These are phyloP conservation scores for Peromyscus aztecus DNA, from an alignment of 2,797 vertebrate species.

Conservation along the genomic window DNA sequence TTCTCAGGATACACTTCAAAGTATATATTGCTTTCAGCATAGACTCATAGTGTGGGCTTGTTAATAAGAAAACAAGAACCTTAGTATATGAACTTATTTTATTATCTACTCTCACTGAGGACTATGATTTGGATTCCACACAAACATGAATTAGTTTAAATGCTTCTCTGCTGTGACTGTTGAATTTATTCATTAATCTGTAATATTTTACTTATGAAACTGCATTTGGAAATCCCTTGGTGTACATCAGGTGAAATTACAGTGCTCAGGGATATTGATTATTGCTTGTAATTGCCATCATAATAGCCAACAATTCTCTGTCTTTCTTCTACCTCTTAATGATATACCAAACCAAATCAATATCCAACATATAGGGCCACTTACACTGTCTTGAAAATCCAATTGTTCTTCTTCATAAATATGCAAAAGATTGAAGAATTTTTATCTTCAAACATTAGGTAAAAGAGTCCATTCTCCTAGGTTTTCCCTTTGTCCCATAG, in stretches of 20 bases:
- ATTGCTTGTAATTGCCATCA: slow-evolving; percentile 82
- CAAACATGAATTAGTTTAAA: slow-evolving; percentile 77
- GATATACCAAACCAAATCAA: slow-evolving; percentile 80
- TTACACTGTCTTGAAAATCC: slow-evolving; percentile 80
- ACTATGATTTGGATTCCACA: slow-evolving; percentile 73
- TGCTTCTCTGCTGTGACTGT: slow-evolving; percentile 65
- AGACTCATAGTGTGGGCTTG: slow-evolving; percentile 75
- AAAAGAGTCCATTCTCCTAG: slow-evolving; percentile 43
- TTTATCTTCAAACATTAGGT: slow-evolving; percentile 61
- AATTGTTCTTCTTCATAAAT: slow-evolving; percentile 78
- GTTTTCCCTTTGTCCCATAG: slow-evolving; percentile 32
- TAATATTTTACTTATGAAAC: slow-evolving; percentile 78
- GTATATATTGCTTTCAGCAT: slow-evolving; percentile 55
- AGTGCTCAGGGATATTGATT: slow-evolving; percentile 83
- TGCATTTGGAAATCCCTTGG: slow-evolving; percentile 73
- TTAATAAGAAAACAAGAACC: slow-evolving; percentile 70
- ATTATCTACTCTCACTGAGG: slow-evolving; percentile 54
- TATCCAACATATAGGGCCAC: slow-evolving; percentile 80
- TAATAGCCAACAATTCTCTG: slow-evolving; percentile 82
- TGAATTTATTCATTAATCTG: slow-evolving; percentile 73
- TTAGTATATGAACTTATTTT: slow-evolving; percentile 72
- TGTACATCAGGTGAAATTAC: slow-evolving; percentile 83
- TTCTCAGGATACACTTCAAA: slow-evolving; percentile 72
- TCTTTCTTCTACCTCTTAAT: slow-evolving; percentile 79
- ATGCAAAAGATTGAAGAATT: slow-evolving; percentile 63